Percentiles rank a stretch among this genome's conserved stretches.
phyloP scores from a whole-genome alignment of 2,888 invertebrate genomes.

The Phalangium opilio region DNA sequence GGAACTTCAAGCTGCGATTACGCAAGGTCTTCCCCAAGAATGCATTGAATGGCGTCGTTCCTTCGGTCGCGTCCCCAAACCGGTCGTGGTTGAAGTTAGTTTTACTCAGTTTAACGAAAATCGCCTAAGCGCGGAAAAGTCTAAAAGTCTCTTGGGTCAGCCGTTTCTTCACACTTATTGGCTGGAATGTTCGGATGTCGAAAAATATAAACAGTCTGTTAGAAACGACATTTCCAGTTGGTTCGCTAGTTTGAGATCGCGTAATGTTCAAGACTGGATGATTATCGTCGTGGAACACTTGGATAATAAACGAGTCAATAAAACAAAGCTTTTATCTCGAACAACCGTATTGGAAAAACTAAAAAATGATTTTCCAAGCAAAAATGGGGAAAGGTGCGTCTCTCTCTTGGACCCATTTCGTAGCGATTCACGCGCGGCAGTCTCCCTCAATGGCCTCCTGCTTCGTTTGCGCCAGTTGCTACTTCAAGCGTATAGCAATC shows the following conservation, averaged over 20 bases:
- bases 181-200: slow-evolving; percentile 86
- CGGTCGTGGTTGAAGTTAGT: slow-evolving; percentile 63
- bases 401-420: slow-evolving; percentile 81
- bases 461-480: slow-evolving; percentile 65
- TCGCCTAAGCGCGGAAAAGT: slow-evolving; percentile 48
- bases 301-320: slow-evolving; percentile 58
- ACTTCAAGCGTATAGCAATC: slow-evolving; percentile 69
- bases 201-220: slow-evolving; percentile 70
- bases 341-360: slow-evolving; percentile 90
- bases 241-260: slow-evolving; percentile 58
- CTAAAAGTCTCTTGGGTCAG: slow-evolving; percentile 44
- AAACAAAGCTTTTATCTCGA: slow-evolving; percentile 75
- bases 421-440: slow-evolving; percentile 54
- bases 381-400: slow-evolving; percentile 68
- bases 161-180: slow-evolving; percentile 88
- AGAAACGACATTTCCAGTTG: slow-evolving; percentile 78
- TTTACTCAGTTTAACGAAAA: slow-evolving; percentile 63
- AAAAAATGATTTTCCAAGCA: slow-evolving; percentile 78
- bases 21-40: slow-evolving; percentile 67
- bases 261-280: slow-evolving; percentile 72
- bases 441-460: slow-evolving; percentile 43
- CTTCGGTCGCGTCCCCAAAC: slow-evolving; percentile 67
- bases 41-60: slow-evolving; percentile 68
- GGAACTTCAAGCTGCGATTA: slow-evolving; percentile 57
- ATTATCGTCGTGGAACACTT: slow-evolving; percentile 81